Percentiles rank a stretch among this genome's conserved stretches.
Evolutionary conservation across 2,888 invertebrate species (phyloP).

Genomic region (Bombylius discolor): DNA sequence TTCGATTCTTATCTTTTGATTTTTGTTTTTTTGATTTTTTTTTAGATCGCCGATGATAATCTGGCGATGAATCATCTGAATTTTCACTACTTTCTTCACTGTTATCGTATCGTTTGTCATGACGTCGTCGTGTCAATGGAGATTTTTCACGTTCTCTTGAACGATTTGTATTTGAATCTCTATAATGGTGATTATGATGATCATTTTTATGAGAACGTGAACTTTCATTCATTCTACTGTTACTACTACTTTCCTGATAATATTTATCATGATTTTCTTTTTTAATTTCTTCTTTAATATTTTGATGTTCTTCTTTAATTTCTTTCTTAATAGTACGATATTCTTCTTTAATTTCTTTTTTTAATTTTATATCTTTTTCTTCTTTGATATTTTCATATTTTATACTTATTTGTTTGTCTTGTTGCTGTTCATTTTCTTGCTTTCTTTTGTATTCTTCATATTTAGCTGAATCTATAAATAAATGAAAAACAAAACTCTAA

Average conservation of each 20-base stretch:
- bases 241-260: not conserved
- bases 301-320: constrained; percentile 11
- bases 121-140: no score
- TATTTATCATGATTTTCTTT: not conserved
- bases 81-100: no score
- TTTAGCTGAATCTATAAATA: constrained; percentile 50
- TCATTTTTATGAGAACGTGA: no score
- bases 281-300: constrained; percentile 1
- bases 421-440: constrained; percentile 13
- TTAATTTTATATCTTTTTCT: not conserved
- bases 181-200: no score
- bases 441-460: constrained; percentile 56
- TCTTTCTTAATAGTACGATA: not conserved
- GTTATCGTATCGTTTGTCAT: no score
- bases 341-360: not conserved
- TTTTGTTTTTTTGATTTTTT: constrained; percentile 19
- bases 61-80: no score
- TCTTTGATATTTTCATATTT: not conserved
- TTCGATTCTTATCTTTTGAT: constrained; percentile 20
- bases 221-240: not conserved
- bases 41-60: constrained; percentile 15
- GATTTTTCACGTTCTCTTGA: no score
- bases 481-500: constrained; percentile 4
- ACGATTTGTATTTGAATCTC: no score
- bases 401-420: not conserved